Conservation (phyloP, 2,113 vertebrate genomes). For the Myotis yumanensis region DNA sequence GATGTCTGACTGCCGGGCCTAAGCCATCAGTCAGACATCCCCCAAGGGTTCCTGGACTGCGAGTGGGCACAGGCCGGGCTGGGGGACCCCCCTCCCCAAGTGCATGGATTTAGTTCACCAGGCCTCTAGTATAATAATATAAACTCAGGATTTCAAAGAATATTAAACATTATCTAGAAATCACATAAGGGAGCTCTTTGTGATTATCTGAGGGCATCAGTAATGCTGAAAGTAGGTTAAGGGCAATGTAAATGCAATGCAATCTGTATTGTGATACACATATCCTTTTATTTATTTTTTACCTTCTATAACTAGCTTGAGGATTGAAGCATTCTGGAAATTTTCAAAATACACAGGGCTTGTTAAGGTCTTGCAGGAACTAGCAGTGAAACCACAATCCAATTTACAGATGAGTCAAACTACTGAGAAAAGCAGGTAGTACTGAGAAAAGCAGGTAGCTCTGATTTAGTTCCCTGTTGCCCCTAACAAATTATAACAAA, state of each 20-base stretch:
- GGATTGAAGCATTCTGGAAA: background rate
- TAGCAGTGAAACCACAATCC: background rate
- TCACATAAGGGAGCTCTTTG: background rate
- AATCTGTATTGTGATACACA: background rate
- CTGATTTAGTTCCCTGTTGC: background rate
- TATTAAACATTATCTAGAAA: slow-evolving; percentile 11
- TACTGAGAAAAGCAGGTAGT: background rate
- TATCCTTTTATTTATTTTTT: background rate
- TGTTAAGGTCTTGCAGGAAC: background rate
- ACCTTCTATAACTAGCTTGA: background rate
- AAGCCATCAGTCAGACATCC: no score
- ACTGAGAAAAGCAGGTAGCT: background rate
- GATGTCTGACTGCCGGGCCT: no score
- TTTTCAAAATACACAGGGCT: background rate
- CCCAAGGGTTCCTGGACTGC: no score
- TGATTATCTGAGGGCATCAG: background rate
- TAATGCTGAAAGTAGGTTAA: slow-evolving; percentile 16
- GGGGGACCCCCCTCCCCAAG: no score
- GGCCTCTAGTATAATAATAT: background rate
- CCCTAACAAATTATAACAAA: background rate
- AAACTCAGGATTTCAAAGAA: slow-evolving; percentile 34
- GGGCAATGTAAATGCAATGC: background rate
- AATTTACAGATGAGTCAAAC: background rate
- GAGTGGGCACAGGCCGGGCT: no score
- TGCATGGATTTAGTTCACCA: no score